Conservation (phyloP, 2,797 vertebrate genomes). For the Crax fasciolata region DNA sequence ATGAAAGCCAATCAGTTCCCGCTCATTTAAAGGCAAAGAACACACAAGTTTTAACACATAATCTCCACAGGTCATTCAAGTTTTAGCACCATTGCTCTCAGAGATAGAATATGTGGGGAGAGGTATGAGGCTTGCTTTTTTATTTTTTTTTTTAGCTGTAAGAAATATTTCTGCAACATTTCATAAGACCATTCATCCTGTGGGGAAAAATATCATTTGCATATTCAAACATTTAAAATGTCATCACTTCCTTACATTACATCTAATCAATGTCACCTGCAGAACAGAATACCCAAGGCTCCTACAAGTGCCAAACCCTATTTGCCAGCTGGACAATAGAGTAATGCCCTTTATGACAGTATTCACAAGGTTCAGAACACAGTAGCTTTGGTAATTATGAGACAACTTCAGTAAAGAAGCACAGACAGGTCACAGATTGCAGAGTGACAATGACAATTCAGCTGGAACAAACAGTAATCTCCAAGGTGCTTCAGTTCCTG, state of each 20-base stretch:
- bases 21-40: background rate
- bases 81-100: background rate
- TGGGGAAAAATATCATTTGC: background rate
- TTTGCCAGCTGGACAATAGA: slow-evolving; percentile 43
- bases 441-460: slow-evolving; percentile 54
- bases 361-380: slow-evolving; percentile 31
- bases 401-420: background rate
- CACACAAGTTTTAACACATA: background rate
- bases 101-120: background rate
- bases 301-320: slow-evolving; percentile 16
- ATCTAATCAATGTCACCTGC: slow-evolving; percentile 38
- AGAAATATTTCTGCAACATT: background rate
- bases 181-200: slow-evolving; percentile 26
- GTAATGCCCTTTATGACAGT: slow-evolving; percentile 24
- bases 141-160: background rate
- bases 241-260: slow-evolving; percentile 27
- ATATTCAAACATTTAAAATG: slow-evolving; percentile 66
- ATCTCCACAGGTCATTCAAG: background rate
- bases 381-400: slow-evolving; percentile 32
- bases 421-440: slow-evolving; percentile 33
- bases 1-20: background rate
- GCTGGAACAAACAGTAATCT: slow-evolving; percentile 63
- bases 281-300: slow-evolving; percentile 13
- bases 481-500: slow-evolving; percentile 34
- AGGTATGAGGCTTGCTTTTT: background rate